phyloP scores from a whole-genome alignment of 2,113 vertebrate species.

The Grammomys dolichurus region DNA sequence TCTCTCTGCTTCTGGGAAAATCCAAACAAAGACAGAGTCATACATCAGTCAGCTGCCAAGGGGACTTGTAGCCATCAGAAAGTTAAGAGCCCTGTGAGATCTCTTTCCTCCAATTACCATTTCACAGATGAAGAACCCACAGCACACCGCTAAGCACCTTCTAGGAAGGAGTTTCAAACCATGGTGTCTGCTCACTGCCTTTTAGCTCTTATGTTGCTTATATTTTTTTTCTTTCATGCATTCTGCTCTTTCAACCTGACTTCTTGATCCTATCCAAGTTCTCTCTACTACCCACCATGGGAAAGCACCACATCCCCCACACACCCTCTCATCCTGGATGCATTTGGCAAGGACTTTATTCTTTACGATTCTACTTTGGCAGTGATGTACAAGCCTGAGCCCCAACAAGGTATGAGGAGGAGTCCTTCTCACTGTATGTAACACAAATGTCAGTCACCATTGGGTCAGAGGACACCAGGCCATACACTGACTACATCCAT shows the following conservation, averaged over 20 bases:
- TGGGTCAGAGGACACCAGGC: background rate
- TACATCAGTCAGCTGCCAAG: background rate
- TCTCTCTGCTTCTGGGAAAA: conserved; percentile 18
- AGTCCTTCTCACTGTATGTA: background rate
- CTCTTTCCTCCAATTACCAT: background rate
- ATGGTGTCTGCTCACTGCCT: background rate
- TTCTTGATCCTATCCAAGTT: background rate
- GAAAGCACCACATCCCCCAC: background rate
- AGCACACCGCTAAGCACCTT: background rate
- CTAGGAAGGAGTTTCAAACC: background rate
- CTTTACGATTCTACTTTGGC: background rate
- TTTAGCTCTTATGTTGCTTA: background rate
- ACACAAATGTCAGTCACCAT: background rate
- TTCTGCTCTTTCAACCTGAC: background rate
- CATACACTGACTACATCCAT: no score
- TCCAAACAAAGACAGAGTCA: background rate
- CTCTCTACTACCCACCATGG: background rate
- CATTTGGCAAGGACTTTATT: no score
- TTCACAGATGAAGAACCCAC: background rate
- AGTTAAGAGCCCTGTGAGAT: background rate
- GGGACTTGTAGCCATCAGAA: background rate
- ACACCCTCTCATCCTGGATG: background rate
- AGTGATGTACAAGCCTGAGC: background rate
- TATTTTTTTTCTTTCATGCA: background rate
- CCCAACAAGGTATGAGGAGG: background rate